Percentiles rank a stretch among this genome's conserved stretches.
phyloP scores from a whole-genome alignment of 2,113 vertebrate species.

The Pardalotus punctatus region DNA sequence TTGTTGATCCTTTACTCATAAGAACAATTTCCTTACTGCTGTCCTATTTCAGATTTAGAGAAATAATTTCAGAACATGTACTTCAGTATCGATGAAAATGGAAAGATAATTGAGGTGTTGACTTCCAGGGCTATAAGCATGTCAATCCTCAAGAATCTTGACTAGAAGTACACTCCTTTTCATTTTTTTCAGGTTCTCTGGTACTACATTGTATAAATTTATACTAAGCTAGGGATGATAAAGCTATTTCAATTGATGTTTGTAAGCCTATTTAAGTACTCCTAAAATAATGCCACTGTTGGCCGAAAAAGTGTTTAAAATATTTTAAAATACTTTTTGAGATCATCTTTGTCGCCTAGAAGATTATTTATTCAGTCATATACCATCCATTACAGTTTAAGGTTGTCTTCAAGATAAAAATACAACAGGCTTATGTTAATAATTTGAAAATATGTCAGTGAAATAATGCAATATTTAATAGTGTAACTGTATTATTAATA shows the following conservation, averaged over 20 bases:
- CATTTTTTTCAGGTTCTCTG: neutral
- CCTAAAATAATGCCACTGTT: neutral
- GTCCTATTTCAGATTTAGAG: neutral
- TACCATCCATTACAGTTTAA: neutral
- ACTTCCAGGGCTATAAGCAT: neutral
- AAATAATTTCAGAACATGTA: neutral
- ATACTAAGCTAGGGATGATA: neutral
- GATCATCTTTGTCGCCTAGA: neutral
- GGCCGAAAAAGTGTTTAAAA: neutral
- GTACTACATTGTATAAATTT: neutral
- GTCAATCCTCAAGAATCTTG: neutral
- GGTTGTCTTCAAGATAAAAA: neutral
- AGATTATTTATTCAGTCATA: neutral
- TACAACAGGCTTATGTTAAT: neutral
- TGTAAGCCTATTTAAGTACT: neutral
- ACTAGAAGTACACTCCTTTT: neutral
- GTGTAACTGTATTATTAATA: neutral
- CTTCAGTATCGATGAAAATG: neutral
- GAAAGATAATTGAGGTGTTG: neutral
- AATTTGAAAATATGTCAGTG: neutral
- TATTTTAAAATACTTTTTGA: neutral
- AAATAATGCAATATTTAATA: slow-evolving; percentile 6
- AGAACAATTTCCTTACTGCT: neutral
- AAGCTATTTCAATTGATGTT: neutral
- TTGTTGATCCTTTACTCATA: neutral